Conservation (phyloP, 1,140 invertebrate species). For the Dendroctonus ponderosae region DNA sequence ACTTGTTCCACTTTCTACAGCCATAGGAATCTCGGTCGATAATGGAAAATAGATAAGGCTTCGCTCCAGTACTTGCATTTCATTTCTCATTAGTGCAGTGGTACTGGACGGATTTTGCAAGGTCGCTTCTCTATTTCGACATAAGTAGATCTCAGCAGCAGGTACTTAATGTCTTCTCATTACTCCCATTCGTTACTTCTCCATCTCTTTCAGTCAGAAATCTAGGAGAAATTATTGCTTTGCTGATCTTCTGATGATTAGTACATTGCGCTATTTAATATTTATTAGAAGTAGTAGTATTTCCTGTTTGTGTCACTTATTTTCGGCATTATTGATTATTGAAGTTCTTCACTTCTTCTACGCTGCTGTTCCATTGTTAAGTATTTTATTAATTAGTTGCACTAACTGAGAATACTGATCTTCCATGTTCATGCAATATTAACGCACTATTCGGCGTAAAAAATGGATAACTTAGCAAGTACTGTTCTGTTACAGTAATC, state of each 20-base stretch:
- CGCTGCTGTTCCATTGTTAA: no score
- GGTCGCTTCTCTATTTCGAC: slow-evolving; percentile 3
- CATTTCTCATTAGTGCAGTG: slow-evolving; percentile 19
- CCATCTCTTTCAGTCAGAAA: no score
- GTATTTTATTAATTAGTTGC: no score
- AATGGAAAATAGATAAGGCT: slow-evolving; percentile 36
- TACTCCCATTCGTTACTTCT: no score
- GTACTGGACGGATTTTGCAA: slow-evolving; percentile 3
- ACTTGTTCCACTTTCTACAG: slow-evolving; percentile 37
- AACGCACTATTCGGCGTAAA: slow-evolving; percentile 4
- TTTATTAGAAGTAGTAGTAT: no score
- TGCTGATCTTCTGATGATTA: no score
- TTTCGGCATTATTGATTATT: no score
- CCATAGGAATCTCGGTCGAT: slow-evolving; percentile 34
- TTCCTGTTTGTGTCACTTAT: no score
- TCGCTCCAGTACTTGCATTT: slow-evolving; percentile 36
- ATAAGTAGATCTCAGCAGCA: slow-evolving; percentile 1
- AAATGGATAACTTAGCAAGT: slow-evolving; percentile 16
- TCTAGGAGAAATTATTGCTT: no score
- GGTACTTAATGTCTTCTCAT: no score
- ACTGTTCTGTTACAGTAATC: slow-evolving; percentile 15
- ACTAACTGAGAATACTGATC: slow-evolving; percentile 5
- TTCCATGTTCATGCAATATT: slow-evolving; percentile 10
- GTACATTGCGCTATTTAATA: no score
- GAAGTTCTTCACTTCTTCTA: no score